phyloP scores from a whole-genome alignment of 2,888 invertebrate species.

The Theristus sp. region DNA sequence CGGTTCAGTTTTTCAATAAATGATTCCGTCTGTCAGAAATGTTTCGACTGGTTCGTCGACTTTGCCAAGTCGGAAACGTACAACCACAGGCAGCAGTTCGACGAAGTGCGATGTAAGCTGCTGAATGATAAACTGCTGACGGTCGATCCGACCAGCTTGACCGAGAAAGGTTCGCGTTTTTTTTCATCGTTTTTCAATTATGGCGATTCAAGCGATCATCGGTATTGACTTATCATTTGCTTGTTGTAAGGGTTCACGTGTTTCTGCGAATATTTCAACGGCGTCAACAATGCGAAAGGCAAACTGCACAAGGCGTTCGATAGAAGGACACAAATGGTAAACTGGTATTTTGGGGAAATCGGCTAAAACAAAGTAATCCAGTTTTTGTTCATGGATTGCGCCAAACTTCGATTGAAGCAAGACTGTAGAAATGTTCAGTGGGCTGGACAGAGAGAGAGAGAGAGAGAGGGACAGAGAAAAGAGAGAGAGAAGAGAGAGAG shows the following conservation, averaged over 20 bases:
- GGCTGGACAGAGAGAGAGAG: no score
- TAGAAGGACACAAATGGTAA: neutral
- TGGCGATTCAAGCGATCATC: no score
- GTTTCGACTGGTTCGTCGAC: conserved; percentile 36
- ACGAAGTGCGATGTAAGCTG: conserved; percentile 33
- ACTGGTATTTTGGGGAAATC: neutral
- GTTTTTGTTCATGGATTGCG: no score
- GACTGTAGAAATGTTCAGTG: no score
- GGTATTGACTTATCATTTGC: no score
- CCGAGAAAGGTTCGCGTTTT: neutral
- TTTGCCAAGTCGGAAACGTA: conserved; percentile 6
- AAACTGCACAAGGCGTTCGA: conserved; percentile 21
- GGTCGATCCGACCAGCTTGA: conserved; percentile 26
- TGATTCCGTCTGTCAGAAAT: no score
- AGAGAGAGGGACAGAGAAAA: no score
- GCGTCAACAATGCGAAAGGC: conserved; percentile 33
- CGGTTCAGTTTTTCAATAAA: no score
- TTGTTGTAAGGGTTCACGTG: conserved; percentile 30
- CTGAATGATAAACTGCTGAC: conserved; percentile 35
- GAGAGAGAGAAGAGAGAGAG: no score
- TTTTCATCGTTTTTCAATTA: no score
- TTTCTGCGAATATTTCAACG: conserved; percentile 36
- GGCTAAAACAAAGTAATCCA: no score
- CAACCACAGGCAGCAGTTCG: conserved; percentile 32
- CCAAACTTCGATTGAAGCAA: no score